Percentiles rank a stretch among this genome's conserved stretches.
Conservation (phyloP, 2,888 invertebrate species). For the Caenorhabditis doughertyi region DNA sequence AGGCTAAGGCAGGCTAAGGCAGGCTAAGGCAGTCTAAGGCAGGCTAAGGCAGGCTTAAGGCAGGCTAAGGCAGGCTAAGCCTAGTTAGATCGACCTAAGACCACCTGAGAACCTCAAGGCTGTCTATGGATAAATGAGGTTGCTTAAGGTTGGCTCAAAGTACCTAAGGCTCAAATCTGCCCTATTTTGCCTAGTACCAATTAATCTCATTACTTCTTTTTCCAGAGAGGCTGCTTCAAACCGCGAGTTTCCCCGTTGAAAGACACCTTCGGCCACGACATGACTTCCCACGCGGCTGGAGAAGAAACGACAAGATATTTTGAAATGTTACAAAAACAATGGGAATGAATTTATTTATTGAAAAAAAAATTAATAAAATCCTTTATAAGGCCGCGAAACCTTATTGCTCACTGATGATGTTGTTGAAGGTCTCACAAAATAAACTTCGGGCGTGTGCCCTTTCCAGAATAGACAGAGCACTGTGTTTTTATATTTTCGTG, state of each 20-base stretch:
- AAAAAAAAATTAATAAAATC: neutral
- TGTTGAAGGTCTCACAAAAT: neutral
- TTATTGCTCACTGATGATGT: neutral
- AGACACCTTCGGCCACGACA: conserved; percentile 44
- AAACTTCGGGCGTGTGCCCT: neutral
- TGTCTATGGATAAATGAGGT: too few relatives aligned
- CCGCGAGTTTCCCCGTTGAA: conserved; percentile 26
- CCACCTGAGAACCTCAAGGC: too few relatives aligned
- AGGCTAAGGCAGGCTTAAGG: too few relatives aligned
- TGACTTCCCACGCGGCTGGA: conserved; percentile 27
- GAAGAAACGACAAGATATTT: conserved; percentile 49
- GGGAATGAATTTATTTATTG: conserved; percentile 25
- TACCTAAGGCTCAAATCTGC: too few relatives aligned
- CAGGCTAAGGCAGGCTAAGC: too few relatives aligned
- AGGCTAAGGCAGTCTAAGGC: too few relatives aligned
- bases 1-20: too few relatives aligned
- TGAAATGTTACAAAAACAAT: conserved; percentile 49
- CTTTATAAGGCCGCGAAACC: neutral
- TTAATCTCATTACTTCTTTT: neutral
- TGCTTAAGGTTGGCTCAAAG: too few relatives aligned
- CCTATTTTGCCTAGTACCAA: neutral
- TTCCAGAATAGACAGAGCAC: neutral
- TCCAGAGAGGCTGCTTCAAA: conserved; percentile 41
- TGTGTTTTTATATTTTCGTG: neutral
- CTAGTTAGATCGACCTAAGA: too few relatives aligned